Base-by-base conservation (phyloP, 2,113 vertebrate genomes). In the Spea multiplicata region DNA sequence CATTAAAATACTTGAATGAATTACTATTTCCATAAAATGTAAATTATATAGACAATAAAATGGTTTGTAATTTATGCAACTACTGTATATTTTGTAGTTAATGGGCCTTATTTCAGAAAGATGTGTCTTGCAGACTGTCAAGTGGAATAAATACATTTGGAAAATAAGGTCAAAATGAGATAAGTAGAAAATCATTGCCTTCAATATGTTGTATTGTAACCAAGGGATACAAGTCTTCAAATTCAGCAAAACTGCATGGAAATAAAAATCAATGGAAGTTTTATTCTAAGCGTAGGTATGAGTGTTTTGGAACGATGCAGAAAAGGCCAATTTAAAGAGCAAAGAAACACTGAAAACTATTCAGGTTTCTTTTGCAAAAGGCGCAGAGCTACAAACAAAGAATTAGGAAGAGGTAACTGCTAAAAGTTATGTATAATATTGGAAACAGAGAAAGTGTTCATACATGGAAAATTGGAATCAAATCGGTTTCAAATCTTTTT, bases 111-210 rank as follows among this genome's bases (percentile, higher is more conserved):
- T 80, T 80, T 80, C 71, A 67, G 73, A 80, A 71, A 80, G 52
- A 80, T 80, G 78, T 59, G 78, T 50, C 71, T 80, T 67, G 78
- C 78, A 80, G 71, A 80, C 78, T 80, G 78, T 73, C 71, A 80
- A 80, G 71, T 74, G 78, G 78, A 80, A 80, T 80, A 80, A 80
- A 80, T 80, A 80, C 78, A 80, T 80, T 80, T 74, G 71, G 71
- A 80, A 80, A 80, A 80, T 80, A 80, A 80, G 78, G 78, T 80
- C 78, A 80, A 59, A 78, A 80, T 68, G 62, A 61, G 71, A 80
- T 78, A 78, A 73, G 50, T 79, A 72, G 52, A 80, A 80, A 65
- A 74, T 80, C 45, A 74, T 68, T 80, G 71, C 50, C 57, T 73
- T 66, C 65, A 73, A 68, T 80, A 79, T 68, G 73, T 74, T 80